Base-by-base conservation (phyloP, 2,113 vertebrate genomes). In the Macquaria ambigua region DNA sequence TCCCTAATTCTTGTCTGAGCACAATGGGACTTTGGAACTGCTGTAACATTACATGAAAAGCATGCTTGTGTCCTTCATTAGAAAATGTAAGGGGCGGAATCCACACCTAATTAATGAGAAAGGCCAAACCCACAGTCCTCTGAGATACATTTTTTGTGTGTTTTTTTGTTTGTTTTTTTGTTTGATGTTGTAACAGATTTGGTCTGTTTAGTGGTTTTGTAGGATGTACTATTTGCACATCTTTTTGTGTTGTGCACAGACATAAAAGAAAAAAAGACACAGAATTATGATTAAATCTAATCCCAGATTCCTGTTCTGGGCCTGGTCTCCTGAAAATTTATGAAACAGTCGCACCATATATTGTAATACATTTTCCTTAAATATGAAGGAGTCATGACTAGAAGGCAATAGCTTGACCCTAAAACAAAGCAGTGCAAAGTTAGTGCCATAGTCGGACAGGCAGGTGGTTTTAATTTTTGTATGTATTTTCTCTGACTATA, bases 51-150 rank as follows among this genome's bases (percentile, higher is more conserved):
- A 39, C 62, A 58, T 39, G 34, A 74, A 84, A 77, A 58, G 6
- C 21, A 79, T 48, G 71, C 41, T 50, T 56, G 43, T 55, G 53
- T 77, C 72, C 43, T 82, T 58, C 23, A 79, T 69, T 63, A 64
- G 21, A 63, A 78, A 70, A 90, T 70, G 6, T 28, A 78, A 8
- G 18, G 0, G 46, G 20, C 1, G 7, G 64, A 62, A 68, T 61
- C 20, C 21, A 55, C 15, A 37, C 15, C 28, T 43, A 74, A 81
- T 86, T 83, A 82, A 74, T 8, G 55, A 83, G 31, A 41, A 82
- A 79, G 16, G 55, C 50, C 43, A 81, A 77, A 75, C 62, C 23
- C 25, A 23, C 39, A 77, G 69, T 16, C 68, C 0, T 83, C 52
- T 34, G 37, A 74, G 34, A 59, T 21, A 1, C 0, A 2, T 31